Evolutionary conservation across 2,797 vertebrate species (phyloP).

Genomic region (Pelobates cultripes): DNA sequence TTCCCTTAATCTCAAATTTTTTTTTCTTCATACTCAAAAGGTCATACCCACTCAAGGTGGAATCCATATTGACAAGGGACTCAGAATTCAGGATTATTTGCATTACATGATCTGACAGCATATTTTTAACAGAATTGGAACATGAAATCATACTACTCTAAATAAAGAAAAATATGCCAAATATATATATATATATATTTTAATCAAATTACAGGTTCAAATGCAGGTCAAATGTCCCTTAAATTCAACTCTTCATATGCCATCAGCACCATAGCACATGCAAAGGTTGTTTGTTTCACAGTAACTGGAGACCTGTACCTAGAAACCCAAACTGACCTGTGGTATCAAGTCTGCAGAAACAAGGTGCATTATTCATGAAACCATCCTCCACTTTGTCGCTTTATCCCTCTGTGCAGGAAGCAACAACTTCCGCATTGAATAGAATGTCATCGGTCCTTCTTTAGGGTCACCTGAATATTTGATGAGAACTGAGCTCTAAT

Average conservation of each 20-base stretch:
- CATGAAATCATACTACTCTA: too few relatives aligned
- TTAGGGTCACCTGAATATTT: slow-evolving; percentile 73
- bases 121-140: too few relatives aligned
- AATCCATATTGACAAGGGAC: too few relatives aligned
- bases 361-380: slow-evolving; percentile 65
- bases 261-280: slow-evolving; percentile 1
- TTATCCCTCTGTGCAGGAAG: neutral
- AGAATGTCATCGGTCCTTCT: slow-evolving; percentile 69
- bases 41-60: too few relatives aligned
- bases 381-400: neutral
- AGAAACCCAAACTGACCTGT: slow-evolving; percentile 41
- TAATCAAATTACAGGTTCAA: slow-evolving; percentile 14
- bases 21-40: too few relatives aligned
- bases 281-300: slow-evolving; percentile 4
- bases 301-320: slow-evolving; percentile 57
- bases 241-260: neutral
- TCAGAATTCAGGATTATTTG: too few relatives aligned
- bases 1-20: too few relatives aligned
- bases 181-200: too few relatives aligned
- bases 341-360: neutral
- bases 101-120: too few relatives aligned
- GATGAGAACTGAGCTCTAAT: slow-evolving; percentile 59
- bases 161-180: too few relatives aligned
- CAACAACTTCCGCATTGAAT: slow-evolving; percentile 61
- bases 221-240: slow-evolving; percentile 14